phyloP scores from a whole-genome alignment of 2,888 invertebrate genomes.

The Lepidonotus clava region DNA sequence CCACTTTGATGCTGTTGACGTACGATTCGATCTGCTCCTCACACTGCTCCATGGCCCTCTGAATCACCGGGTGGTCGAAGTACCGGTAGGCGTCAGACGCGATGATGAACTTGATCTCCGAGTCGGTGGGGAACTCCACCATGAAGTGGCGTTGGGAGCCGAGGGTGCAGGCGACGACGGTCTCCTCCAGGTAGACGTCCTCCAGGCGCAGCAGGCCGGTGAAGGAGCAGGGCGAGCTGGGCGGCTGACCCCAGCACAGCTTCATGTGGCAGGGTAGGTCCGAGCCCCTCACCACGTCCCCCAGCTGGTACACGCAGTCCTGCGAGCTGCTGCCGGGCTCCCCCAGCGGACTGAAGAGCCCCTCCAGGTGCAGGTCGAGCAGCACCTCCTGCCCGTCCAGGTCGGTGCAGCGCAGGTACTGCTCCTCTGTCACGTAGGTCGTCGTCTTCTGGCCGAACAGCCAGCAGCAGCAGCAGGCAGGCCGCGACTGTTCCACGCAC shows the following conservation, averaged over 20 bases:
- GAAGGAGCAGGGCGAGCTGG: conserved; percentile 72
- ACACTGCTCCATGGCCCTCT: conserved; percentile 68
- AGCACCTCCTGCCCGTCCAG: conserved; percentile 44
- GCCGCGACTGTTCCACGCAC: conserved; percentile 22
- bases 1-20: conserved; percentile 73
- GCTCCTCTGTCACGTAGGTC: conserved; percentile 14
- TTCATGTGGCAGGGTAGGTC: conserved; percentile 70
- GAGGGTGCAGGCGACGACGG: conserved; percentile 72
- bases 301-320: conserved; percentile 61
- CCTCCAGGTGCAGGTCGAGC: not conserved
- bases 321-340: conserved; percentile 22
- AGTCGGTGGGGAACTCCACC: conserved; percentile 71
- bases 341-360: conserved; percentile 39
- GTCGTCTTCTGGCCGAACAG: conserved; percentile 40
- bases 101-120: conserved; percentile 68
- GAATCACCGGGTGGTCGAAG: conserved; percentile 64
- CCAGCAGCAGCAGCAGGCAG: conserved; percentile 30
- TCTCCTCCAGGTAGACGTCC: conserved; percentile 67
- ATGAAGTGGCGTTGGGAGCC: conserved; percentile 70
- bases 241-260: conserved; percentile 72
- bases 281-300: conserved; percentile 68
- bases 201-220: conserved; percentile 71
- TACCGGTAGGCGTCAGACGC: conserved; percentile 61
- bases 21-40: conserved; percentile 69
- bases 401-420: conserved; percentile 53